Evolutionary conservation across 2,888 invertebrate species (phyloP), one percentile per base, ranked within the genome.

Genomic region (Smittia aterrima): DNA sequence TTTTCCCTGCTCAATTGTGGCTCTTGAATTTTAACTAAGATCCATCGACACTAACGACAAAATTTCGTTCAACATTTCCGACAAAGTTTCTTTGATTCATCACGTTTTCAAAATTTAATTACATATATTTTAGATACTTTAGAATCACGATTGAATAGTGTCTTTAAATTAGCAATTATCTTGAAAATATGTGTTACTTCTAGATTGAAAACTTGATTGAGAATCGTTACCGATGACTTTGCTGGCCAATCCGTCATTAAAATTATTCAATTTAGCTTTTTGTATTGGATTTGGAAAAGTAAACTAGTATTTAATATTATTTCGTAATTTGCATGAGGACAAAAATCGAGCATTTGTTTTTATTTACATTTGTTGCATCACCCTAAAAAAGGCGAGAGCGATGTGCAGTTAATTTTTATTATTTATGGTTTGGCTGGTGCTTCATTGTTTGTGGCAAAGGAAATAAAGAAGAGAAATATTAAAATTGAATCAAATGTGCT

Each of bases 1-100:
- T 47, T 18, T 18, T 32, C 22, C 20, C 9, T 22, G 3, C 18
- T 58, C 22, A 18, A 2, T 18, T 11, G 22, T 6, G 4, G 47
- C 47, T 47, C 16, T 11, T 47, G 47, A 47, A 47, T 47, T n/a
- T 4, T 20, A 22, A 58, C 18, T 9, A 58, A 47, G 16, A 47
- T 47, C 18, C 22, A 58, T 18, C n/a, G 58, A 58, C 58, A 11
- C 38, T 11, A 18, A 58, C 18, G 20, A 9, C n/a, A 58, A 58
- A 58, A 18, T 58, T 4, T 18, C 18, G 9, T 22, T 58, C 58
- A 20, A 58, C 58, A 58, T 58, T 58, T 58, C 58, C 58, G 58
- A 58, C 58, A 58, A 47, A 4, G n/a, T 47, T 47, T 11, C 11
- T 16, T 47, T 47, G 53, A 6, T n/a, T 47, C 53, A 47, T 2